A percentile compares a stretch with the other conserved stretches of the same genome.
Evolutionary conservation across 2,113 vertebrate species (phyloP).

Genomic region (Chaetorhynchus papuensis): DNA sequence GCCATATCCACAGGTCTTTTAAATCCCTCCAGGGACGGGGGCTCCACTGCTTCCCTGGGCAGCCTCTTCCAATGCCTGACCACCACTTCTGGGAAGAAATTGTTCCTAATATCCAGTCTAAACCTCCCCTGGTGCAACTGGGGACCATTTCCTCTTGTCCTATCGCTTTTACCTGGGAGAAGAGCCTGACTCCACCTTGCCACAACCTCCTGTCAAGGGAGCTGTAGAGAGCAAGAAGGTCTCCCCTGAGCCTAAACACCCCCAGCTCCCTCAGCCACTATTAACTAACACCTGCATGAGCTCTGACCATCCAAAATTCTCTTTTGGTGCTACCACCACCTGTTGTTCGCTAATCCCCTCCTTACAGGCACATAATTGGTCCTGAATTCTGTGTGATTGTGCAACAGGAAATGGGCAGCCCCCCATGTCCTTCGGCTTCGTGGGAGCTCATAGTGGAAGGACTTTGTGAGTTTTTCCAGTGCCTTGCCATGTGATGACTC

Average conservation of each 20-base stretch:
- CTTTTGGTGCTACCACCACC: not conserved
- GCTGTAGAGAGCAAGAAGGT: not conserved
- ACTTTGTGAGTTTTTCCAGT: not conserved
- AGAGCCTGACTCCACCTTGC: not conserved
- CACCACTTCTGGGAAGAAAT: not conserved
- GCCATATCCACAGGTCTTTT: not conserved
- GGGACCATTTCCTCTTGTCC: not conserved
- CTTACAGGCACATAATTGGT: not conserved
- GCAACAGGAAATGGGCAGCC: not conserved
- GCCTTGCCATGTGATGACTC: not conserved
- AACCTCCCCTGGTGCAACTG: not conserved
- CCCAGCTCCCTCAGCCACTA: not conserved
- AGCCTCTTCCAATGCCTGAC: not conserved
- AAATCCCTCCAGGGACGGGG: not conserved
- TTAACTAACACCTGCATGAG: not conserved
- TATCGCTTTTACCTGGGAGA: accelerated
- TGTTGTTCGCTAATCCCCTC: not conserved
- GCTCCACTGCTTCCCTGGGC: not conserved
- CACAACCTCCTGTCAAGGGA: not conserved
- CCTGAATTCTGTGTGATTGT: not conserved
- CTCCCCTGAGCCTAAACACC: not conserved
- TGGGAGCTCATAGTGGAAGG: not conserved
- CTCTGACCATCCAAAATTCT: not conserved
- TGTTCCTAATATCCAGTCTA: not conserved
- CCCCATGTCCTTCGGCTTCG: not conserved